Percentiles rank a stretch among this genome's conserved stretches.
These are phyloP conservation scores for Hippocampus zosterae DNA, from an alignment of 2,113 vertebrate genomes.

Conservation along the genomic window DNA sequence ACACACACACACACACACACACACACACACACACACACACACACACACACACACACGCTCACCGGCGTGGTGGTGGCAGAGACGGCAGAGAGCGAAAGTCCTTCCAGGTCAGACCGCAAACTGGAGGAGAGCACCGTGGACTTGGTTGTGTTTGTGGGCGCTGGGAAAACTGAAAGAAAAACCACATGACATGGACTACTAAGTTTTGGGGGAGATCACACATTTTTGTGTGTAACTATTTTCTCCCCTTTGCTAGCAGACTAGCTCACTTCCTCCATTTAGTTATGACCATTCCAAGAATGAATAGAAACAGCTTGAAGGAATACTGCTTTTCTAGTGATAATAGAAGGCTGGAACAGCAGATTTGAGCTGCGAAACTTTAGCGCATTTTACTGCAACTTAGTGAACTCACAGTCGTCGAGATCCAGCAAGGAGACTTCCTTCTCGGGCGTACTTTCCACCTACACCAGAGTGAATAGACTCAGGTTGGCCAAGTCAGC, in stretches of 20 bases:
- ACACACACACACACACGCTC: constrained; percentile 56
- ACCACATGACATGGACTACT: neutral
- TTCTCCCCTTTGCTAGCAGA: neutral
- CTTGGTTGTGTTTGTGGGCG: constrained; percentile 53
- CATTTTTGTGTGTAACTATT: too few relatives aligned
- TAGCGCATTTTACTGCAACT: too few relatives aligned
- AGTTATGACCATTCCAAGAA: neutral
- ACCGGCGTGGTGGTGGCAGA: constrained; percentile 79
- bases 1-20: too few relatives aligned
- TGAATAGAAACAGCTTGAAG: neutral
- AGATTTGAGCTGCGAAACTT: too few relatives aligned
- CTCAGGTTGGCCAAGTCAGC: neutral
- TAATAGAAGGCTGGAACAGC: too few relatives aligned
- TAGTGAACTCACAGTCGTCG: constrained; percentile 85
- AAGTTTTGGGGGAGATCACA: too few relatives aligned
- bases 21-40: too few relatives aligned
- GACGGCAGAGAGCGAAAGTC: constrained; percentile 79
- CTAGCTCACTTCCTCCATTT: neutral
- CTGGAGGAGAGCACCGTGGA: constrained; percentile 73
- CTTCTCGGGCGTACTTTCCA: constrained; percentile 69
- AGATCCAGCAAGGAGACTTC: constrained; percentile 87
- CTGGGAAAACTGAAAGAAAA: constrained; percentile 42
- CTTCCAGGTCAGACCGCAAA: constrained; percentile 84
- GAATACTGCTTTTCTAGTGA: too few relatives aligned
- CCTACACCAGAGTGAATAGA: constrained; percentile 55